A percentile compares a stretch with the other conserved stretches of the same genome.
Conservation (phyloP, 2,888 invertebrate genomes). For the Mythimna pallens region DNA sequence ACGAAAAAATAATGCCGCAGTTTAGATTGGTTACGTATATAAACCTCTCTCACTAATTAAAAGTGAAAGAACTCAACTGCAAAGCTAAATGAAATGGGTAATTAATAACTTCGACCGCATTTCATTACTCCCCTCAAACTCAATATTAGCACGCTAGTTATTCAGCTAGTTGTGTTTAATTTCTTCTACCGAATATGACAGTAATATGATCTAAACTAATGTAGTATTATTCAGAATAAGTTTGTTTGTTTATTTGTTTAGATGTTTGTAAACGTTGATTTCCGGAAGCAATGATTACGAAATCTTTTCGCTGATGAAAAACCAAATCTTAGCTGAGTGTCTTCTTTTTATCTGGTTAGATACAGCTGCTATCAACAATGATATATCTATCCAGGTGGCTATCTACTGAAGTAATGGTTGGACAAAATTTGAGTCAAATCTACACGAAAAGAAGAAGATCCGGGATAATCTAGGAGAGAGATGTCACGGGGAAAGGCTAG, state of each 20-base stretch:
- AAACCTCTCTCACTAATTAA: slow-evolving; percentile 8
- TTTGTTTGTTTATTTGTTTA: not conserved
- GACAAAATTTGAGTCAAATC: no score
- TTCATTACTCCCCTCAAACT: not conserved
- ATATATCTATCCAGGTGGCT: not conserved
- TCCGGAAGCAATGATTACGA: not conserved
- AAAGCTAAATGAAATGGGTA: slow-evolving; percentile 20
- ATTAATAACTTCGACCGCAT: slow-evolving; percentile 22
- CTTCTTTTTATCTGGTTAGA: not conserved
- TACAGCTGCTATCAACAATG: not conserved
- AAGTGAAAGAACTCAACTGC: not conserved
- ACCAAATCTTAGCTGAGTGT: not conserved
- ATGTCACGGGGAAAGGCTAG: not conserved
- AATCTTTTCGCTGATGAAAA: not conserved
- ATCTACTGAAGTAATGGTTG: no score
- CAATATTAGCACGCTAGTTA: not conserved
- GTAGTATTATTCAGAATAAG: not conserved
- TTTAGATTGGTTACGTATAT: no score
- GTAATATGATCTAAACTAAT: not conserved
- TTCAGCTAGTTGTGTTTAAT: not conserved
- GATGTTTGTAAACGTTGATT: not conserved
- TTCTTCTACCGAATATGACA: not conserved
- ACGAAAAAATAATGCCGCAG: no score
- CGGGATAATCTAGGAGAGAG: not conserved
- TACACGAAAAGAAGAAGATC: no score